These are phyloP conservation scores for Corvus moneduloides DNA, from an alignment of 2,113 vertebrate genomes.

Conservation along the genomic window DNA sequence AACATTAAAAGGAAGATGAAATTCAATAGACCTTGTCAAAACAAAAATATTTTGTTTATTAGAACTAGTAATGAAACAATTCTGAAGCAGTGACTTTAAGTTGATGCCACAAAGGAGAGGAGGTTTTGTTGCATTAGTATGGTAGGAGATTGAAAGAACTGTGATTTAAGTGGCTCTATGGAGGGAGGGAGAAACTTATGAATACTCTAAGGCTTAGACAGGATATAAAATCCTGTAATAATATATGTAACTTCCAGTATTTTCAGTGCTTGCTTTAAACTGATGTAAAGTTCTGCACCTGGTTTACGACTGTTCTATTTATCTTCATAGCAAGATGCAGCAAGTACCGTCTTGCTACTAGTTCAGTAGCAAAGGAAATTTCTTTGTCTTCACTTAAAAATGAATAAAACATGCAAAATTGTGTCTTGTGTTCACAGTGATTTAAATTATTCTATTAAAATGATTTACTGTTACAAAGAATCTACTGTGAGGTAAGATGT, in stretches of 20 bases:
- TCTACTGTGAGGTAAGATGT: not conserved
- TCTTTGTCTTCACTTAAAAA: not conserved
- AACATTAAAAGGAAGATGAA: not conserved
- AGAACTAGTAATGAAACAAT: not conserved
- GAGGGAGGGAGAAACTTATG: not conserved
- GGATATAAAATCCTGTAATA: not conserved
- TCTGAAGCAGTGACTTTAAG: not conserved
- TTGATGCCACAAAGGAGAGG: not conserved
- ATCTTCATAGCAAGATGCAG: conserved; percentile 3
- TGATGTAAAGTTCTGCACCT: not conserved
- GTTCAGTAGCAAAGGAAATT: conserved; percentile 25
- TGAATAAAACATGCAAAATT: not conserved
- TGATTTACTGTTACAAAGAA: not conserved
- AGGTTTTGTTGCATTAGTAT: not conserved
- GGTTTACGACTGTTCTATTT: not conserved
- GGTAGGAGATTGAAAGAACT: not conserved
- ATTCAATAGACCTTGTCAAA: not conserved
- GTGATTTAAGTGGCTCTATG: not conserved
- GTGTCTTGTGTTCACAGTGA: not conserved
- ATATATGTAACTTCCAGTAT: conserved; percentile 20
- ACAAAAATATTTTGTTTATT: not conserved
- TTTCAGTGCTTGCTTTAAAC: conserved; percentile 7
- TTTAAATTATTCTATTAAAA: conserved; percentile 8
- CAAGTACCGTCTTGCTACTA: not conserved
- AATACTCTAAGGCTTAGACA: not conserved